Evolutionary conservation across 2,113 vertebrate genomes (phyloP), one percentile per base, ranked within the genome.

Genomic region (Oncorhynchus keta): DNA sequence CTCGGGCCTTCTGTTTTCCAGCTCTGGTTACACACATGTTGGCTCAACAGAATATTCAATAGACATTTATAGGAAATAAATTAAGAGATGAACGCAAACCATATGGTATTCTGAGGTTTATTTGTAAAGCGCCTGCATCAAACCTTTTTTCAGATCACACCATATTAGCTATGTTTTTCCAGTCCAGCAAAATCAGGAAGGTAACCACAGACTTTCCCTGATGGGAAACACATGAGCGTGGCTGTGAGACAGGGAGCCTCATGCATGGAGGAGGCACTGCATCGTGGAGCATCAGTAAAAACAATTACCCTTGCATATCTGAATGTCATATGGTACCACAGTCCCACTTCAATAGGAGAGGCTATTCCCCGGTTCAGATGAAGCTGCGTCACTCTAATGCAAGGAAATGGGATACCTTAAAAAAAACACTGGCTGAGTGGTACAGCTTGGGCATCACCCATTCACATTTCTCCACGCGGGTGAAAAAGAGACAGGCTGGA

Each of bases 61-160:
- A 95, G 95, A 97, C 96, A 97, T 98, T 97, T 97, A 97, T 97
- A 97, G 96, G 96, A 98, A 98, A 97, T 97, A 96, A 98, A 99
- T 97, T 96, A 96, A 95, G 94, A 96, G 95, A 94, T 94, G 94
- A 97, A 99, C 97, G 95, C 95, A 96, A 98, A 98, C 95, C 97
- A 99, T 96, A 98, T 99, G 97, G 95, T 94, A 94, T 95, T 95
- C 91, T 88, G 94, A 95, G 94, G 96, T 96, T 97, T 97, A 97
- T 99, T 99, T 98, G 97, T 95, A 96, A 97, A 97, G 95, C 92
- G 92, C 91, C 94, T 93, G 96, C 97, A 99, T 99, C 97, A 99
- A 98, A 98, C 96, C 95, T 95, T 95, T 95, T 95, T 95, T 95
- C 94, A 96, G 96, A 97, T 97, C 96, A 95, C 94, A 95, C 95